These are phyloP conservation scores for Brachyopa scutellaris DNA, from an alignment of 2,888 invertebrate species.

Conservation along the genomic window DNA sequence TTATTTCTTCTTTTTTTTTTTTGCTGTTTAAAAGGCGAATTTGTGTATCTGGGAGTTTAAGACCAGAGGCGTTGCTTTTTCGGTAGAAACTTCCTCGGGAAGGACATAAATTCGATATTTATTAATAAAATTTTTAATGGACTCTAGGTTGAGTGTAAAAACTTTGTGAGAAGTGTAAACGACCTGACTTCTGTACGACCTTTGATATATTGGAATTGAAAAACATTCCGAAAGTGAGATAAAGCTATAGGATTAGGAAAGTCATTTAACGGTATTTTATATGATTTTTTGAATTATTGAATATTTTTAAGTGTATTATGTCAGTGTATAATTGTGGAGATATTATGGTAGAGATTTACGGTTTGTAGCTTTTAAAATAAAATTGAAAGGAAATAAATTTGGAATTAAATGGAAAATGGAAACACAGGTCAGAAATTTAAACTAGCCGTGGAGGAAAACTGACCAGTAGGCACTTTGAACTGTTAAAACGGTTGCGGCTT, in stretches of 20 bases:
- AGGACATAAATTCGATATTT: conserved; percentile 25
- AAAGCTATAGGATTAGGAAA: not conserved
- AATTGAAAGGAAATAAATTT: too few species aligned
- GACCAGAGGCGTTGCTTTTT: not conserved
- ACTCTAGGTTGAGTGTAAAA: not conserved
- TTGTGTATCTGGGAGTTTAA: not conserved
- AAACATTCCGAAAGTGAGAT: not conserved
- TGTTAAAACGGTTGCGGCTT: too few species aligned
- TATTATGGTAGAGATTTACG: not conserved
- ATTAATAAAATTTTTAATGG: conserved; percentile 31
- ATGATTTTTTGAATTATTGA: not conserved
- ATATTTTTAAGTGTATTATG: not conserved
- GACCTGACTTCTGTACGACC: conserved; percentile 9
- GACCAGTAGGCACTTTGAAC: too few species aligned
- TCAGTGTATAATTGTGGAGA: not conserved
- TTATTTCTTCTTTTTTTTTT: conserved; percentile 2
- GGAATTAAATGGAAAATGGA: too few species aligned
- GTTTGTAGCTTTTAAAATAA: too few species aligned
- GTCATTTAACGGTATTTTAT: not conserved
- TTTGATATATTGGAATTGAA: not conserved
- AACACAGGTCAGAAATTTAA: too few species aligned
- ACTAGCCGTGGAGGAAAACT: too few species aligned
- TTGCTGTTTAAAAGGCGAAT: not conserved
- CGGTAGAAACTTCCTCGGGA: not conserved
- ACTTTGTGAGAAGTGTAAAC: not conserved